These are phyloP conservation scores for Hippocampus abdominalis DNA, from an alignment of 2,113 vertebrate genomes.

Conservation along the genomic window DNA sequence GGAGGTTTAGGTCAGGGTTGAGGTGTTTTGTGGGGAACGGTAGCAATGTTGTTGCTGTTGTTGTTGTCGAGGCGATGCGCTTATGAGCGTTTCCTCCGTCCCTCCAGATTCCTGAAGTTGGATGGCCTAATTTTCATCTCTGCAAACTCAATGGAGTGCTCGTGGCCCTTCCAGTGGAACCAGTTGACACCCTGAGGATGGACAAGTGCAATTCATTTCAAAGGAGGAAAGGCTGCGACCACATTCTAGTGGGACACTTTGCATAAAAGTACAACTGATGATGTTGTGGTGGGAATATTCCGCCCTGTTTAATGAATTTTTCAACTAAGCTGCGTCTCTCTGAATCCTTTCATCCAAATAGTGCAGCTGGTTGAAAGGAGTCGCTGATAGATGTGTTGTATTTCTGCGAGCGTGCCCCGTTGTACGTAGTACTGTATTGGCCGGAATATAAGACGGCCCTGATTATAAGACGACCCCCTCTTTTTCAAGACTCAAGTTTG, in stretches of 20 bases:
- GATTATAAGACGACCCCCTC: too few species aligned
- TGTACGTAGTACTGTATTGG: too few species aligned
- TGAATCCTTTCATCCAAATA: neutral
- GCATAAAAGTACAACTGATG: neutral
- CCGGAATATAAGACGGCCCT: too few species aligned
- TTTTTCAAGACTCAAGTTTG: too few species aligned
- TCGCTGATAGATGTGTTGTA: neutral
- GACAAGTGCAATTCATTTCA: neutral
- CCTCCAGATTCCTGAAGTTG: constrained; percentile 93
- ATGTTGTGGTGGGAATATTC: neutral
- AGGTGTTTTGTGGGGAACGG: constrained; percentile 26
- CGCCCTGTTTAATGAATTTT: neutral
- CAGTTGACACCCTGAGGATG: constrained; percentile 88
- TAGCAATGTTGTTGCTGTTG: constrained; percentile 40
- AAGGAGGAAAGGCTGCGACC: neutral
- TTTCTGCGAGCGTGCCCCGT: neutral
- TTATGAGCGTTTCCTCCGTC: constrained; percentile 89
- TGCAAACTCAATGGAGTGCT: constrained; percentile 91
- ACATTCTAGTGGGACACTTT: neutral
- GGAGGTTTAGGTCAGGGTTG: constrained; percentile 14
- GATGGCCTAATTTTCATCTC: constrained; percentile 97
- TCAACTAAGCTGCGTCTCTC: neutral
- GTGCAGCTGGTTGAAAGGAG: neutral
- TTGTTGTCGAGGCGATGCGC: neutral
- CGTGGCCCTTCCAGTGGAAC: constrained; percentile 99